phyloP scores from a whole-genome alignment of 2,113 vertebrate species.

The Microcebus jonahi region DNA sequence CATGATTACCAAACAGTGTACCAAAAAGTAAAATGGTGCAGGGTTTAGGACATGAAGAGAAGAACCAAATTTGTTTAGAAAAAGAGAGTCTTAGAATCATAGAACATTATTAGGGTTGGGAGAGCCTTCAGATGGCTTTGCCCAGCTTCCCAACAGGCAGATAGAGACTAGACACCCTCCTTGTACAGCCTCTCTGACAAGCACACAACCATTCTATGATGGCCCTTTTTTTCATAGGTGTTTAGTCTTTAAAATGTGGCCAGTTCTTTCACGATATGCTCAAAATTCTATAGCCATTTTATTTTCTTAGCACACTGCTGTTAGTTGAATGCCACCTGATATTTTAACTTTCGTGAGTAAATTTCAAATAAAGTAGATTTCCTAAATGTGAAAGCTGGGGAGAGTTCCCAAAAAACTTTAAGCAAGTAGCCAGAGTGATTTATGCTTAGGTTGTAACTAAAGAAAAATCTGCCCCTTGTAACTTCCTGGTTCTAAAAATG shows the following conservation, averaged over 20 bases:
- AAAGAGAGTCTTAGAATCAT: not conserved
- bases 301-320: not conserved
- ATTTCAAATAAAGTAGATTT: not conserved
- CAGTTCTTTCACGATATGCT: not conserved
- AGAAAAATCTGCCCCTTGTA: not conserved
- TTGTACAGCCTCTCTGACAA: not conserved
- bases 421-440: not conserved
- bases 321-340: conserved; percentile 8
- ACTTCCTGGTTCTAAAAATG: not conserved
- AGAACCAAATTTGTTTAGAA: not conserved
- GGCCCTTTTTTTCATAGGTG: not conserved
- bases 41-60: not conserved
- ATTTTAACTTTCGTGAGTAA: not conserved
- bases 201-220: not conserved
- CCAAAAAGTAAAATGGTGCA: not conserved
- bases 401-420: not conserved
- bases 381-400: not conserved
- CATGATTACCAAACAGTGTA: not conserved
- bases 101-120: not conserved
- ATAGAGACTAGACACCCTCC: not conserved
- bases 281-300: conserved; percentile 33
- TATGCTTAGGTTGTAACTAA: not conserved
- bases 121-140: not conserved
- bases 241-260: not conserved
- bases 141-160: not conserved